Percentiles rank a stretch among this genome's conserved stretches.
These are phyloP conservation scores for Rallus crepitans DNA, from an alignment of 2,797 vertebrate genomes.

Conservation along the genomic window DNA sequence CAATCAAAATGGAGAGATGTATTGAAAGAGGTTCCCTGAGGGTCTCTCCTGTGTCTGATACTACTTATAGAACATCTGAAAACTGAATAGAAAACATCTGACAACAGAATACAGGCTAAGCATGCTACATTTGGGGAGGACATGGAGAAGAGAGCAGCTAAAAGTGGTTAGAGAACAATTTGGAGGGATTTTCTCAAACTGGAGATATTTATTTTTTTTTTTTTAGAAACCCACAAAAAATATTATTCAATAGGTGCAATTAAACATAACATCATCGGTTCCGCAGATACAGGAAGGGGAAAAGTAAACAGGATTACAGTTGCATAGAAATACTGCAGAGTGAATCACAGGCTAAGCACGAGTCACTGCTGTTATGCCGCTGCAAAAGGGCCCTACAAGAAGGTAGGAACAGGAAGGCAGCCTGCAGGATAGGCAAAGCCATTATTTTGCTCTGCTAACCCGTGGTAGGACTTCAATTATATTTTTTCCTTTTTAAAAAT, in stretches of 20 bases:
- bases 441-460: background rate
- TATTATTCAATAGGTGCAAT: background rate
- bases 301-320: conserved; percentile 58
- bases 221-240: background rate
- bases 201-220: background rate
- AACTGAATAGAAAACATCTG: no score
- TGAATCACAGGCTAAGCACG: conserved; percentile 36
- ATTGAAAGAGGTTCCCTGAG: background rate
- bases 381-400: background rate
- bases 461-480: background rate
- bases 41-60: background rate
- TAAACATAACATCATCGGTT: background rate
- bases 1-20: background rate
- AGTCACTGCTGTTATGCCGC: background rate
- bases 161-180: background rate
- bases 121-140: background rate
- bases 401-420: background rate
- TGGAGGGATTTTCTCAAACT: background rate
- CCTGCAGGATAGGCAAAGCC: background rate
- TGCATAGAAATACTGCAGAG: conserved; percentile 14
- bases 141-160: background rate
- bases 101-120: background rate
- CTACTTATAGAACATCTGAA: background rate
- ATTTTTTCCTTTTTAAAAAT: background rate
- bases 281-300: conserved; percentile 18